phyloP scores from a whole-genome alignment of 2,888 invertebrate species.

The Allygus modestus region DNA sequence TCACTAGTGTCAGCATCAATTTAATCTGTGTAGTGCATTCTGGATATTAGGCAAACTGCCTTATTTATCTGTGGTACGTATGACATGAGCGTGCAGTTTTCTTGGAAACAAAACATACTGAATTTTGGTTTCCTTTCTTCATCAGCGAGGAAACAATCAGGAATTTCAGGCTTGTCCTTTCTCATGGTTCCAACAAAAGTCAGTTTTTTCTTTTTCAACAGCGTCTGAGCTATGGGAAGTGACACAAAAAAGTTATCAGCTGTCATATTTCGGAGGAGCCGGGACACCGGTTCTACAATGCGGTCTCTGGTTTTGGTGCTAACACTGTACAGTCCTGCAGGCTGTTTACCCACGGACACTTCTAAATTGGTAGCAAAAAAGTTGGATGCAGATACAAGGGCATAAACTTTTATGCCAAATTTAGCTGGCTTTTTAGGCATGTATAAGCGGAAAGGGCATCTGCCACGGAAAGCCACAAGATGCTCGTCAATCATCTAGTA shows the following conservation, averaged over 20 bases:
- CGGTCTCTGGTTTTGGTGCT: conserved; percentile 13
- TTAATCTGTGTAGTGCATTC: conserved; percentile 13
- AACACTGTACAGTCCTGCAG: not conserved
- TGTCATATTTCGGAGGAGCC: conserved; percentile 40
- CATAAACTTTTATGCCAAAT: conserved; percentile 67
- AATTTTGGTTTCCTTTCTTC: not conserved
- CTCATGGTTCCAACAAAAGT: conserved; percentile 37
- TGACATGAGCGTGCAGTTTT: conserved; percentile 47
- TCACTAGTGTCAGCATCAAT: conserved; percentile 31
- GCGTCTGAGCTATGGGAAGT: not conserved
- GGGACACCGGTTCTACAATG: conserved; percentile 25
- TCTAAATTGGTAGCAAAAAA: conserved; percentile 63
- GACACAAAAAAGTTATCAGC: conserved; percentile 44
- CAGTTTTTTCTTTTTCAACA: conserved; percentile 25
- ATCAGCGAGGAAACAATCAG: conserved; percentile 27
- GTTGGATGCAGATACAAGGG: conserved; percentile 20
- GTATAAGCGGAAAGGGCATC: conserved; percentile 51
- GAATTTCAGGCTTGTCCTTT: not conserved
- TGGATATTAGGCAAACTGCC: conserved; percentile 37
- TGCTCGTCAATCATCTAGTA: conserved; percentile 51
- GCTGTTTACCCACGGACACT: conserved; percentile 55
- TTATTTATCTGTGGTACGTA: conserved; percentile 51
- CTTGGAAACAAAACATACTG: conserved; percentile 45
- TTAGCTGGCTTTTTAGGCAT: conserved; percentile 71
- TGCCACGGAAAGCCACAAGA: conserved; percentile 54